Percentiles rank a stretch among this genome's conserved stretches.
Evolutionary conservation across 2,888 invertebrate genomes (phyloP).

Genomic region (Lithosia quadra): DNA sequence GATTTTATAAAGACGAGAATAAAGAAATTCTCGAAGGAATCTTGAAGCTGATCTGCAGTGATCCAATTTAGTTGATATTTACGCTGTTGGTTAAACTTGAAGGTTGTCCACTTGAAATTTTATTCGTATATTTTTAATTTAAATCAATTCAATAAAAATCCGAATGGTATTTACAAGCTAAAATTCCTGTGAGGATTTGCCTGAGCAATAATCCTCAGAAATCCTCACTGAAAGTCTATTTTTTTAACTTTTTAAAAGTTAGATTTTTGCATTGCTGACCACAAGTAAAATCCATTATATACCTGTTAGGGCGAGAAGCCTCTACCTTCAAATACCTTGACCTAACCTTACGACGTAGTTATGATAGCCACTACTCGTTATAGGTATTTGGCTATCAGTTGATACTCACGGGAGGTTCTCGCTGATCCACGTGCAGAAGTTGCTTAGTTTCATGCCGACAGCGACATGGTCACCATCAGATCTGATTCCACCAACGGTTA

Average conservation of each 20-base stretch:
- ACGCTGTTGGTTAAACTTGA: background rate
- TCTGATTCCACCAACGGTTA: conserved; percentile 65
- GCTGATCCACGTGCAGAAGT: conserved; percentile 71
- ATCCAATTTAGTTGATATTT: background rate
- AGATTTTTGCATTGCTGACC: background rate
- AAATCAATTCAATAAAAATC: background rate
- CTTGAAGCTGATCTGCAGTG: background rate
- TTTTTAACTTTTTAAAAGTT: background rate
- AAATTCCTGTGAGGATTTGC: too few relatives aligned
- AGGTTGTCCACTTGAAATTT: background rate
- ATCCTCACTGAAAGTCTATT: background rate
- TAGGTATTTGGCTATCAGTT: background rate
- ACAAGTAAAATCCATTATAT: background rate
- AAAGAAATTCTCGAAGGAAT: background rate
- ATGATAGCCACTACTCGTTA: too few relatives aligned
- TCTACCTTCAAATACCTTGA: background rate
- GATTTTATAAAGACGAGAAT: too few relatives aligned
- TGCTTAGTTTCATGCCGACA: conserved; percentile 67
- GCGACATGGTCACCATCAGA: conserved; percentile 63
- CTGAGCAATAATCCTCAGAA: too few relatives aligned
- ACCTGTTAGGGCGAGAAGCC: background rate
- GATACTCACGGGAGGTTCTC: conserved; percentile 68
- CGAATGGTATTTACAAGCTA: background rate
- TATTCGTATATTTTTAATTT: background rate
- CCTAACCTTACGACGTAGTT: too few relatives aligned